Base-by-base conservation (phyloP, 2,888 invertebrate genomes). In the Neuroscelio doddi region DNA sequence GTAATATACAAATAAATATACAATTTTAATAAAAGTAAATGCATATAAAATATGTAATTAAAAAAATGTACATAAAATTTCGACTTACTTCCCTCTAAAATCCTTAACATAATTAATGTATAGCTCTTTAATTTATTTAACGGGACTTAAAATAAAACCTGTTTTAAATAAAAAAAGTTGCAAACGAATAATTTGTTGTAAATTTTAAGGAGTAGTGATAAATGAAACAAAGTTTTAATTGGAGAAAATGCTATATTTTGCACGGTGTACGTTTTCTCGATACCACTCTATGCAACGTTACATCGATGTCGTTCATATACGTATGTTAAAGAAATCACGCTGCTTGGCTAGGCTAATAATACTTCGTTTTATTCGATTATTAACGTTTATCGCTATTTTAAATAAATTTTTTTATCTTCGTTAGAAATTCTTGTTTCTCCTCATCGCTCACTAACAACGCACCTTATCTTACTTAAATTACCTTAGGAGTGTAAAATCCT, bases 251-350 rank as follows among this genome's bases (percentile, higher is more conserved):
- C 65, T 65, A 52, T 65, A 65, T 65, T 64, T 65, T 64, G 53
- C 57, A 58, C 57, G 64, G 53, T 53, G 50, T 59, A 61, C 56
- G 32, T 56, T 50, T 42, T 47, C 58, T 55, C 56, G 27, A 16
- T 65, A 61, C 55, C 64, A 64, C 36, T 59, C 58, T 64, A 59
- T 56, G 46, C 63, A 64, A 63, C 39, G 53, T 59, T 65, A 59
- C 58, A 64, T 59, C 49, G 47, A 61, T 65, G 59, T 58, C 46
- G 50, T 59, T 65, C 47, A 75, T 75, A 72, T 71, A 81, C 77
- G 75, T 77, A 74, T 78, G 73, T 76, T 75, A 72, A 75, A 78
- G 73, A 78, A 79, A 76, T 75, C 76, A 76, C 75, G 75, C 68
- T 77, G 74, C 69, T 78, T 73, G 73, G 72, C 76, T 64, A 64